A percentile compares a stretch with the other conserved stretches of the same genome.
Evolutionary conservation across 2,797 vertebrate species (phyloP).

Genomic region (Poecilia wingei): DNA sequence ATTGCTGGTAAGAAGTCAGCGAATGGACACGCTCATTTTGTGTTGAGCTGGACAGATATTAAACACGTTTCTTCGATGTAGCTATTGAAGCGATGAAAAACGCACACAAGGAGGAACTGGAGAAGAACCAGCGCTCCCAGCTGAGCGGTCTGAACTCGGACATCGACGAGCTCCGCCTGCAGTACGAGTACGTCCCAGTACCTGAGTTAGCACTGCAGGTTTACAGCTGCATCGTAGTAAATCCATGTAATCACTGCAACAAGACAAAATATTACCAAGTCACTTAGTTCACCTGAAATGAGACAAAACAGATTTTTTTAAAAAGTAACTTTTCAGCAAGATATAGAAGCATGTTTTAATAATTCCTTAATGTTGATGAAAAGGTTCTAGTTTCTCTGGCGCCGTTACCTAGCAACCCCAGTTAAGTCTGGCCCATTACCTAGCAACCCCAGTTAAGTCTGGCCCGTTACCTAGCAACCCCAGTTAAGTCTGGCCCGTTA

Average conservation of each 20-base stretch:
- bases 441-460: no score
- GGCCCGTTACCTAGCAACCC: no score
- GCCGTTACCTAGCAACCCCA: no score
- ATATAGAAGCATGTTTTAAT: no score
- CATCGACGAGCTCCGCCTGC: conserved; percentile 90
- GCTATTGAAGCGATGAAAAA: conserved; percentile 99
- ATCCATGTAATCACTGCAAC: not conserved
- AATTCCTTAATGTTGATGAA: no score
- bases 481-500: no score
- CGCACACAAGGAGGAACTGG: conserved; percentile 94
- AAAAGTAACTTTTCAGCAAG: no score
- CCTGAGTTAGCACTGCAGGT: not conserved
- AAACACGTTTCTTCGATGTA: conserved; percentile 44
- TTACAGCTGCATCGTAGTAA: not conserved
- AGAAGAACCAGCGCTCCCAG: conserved; percentile 93
- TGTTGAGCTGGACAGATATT: not conserved
- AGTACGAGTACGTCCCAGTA: conserved; percentile 88
- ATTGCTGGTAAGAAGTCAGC: conserved; percentile 87
- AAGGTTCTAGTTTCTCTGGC: no score
- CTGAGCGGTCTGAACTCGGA: conserved; percentile 92
- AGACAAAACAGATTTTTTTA: no score
- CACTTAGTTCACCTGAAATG: no score
- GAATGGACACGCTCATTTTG: not conserved
- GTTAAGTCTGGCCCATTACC: no score
- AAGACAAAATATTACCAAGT: no score